Percentiles rank a stretch among this genome's conserved stretches.
phyloP scores from a whole-genome alignment of 2,113 vertebrate species.

The Myotis davidii region DNA sequence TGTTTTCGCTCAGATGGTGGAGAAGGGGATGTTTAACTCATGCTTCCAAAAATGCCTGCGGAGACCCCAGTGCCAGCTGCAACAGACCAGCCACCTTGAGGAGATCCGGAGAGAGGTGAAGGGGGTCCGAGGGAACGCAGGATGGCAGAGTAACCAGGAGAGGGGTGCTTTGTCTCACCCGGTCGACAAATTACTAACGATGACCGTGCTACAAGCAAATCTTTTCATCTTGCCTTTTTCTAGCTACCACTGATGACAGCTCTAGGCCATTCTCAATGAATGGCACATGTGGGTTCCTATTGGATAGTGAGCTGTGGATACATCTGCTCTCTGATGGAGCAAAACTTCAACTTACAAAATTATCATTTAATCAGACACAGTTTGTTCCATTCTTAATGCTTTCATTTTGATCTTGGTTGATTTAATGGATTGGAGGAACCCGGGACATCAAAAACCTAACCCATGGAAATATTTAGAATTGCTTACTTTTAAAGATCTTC shows the following conservation, averaged over 20 bases:
- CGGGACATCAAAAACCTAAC: background rate
- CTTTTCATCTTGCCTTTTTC: background rate
- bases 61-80: background rate
- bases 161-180: background rate
- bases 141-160: background rate
- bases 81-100: background rate
- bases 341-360: background rate
- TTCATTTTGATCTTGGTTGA: conserved; percentile 13
- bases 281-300: background rate
- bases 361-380: conserved; percentile 11
- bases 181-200: background rate
- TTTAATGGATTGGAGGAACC: background rate
- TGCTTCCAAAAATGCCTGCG: background rate
- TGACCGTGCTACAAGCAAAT: background rate
- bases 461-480: background rate
- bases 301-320: background rate
- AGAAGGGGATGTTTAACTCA: background rate
- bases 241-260: background rate
- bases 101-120: background rate
- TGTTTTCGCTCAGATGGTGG: background rate
- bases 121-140: background rate
- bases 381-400: background rate
- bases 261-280: background rate
- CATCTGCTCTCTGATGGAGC: background rate
- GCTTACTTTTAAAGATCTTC: background rate